A percentile compares a stretch with the other conserved stretches of the same genome.
Evolutionary conservation across 2,888 invertebrate species (phyloP).

Genomic region (Agriotes lineatus): DNA sequence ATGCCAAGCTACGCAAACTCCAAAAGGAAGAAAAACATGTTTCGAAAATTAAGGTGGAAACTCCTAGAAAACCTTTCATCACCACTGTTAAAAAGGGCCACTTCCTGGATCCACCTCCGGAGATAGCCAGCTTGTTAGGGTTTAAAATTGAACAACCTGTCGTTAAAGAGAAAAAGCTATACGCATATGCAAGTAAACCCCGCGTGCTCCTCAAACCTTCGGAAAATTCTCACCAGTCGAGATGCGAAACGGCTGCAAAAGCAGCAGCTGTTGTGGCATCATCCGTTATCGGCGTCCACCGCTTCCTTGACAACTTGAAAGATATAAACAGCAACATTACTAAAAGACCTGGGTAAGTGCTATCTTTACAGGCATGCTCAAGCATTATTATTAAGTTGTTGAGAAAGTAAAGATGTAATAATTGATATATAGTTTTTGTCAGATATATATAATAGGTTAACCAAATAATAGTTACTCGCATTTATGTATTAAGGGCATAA

Average conservation of each 20-base stretch:
- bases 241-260: slow-evolving; percentile 62
- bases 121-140: slow-evolving; percentile 75
- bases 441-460: no score
- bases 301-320: slow-evolving; percentile 41
- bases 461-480: no score
- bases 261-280: slow-evolving; percentile 60
- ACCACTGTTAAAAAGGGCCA: slow-evolving; percentile 85
- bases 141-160: slow-evolving; percentile 59
- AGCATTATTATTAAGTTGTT: no score
- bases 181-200: slow-evolving; percentile 77
- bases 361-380: no score
- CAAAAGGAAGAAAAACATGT: slow-evolving; percentile 70
- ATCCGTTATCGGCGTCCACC: slow-evolving; percentile 53
- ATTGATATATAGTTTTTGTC: no score
- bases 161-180: slow-evolving; percentile 66
- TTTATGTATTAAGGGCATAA: no score
- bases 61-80: slow-evolving; percentile 73
- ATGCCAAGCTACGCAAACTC: slow-evolving; percentile 77
- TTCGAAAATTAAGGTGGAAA: slow-evolving; percentile 49
- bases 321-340: slow-evolving; percentile 51
- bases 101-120: slow-evolving; percentile 84
- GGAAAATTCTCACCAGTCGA: slow-evolving; percentile 57
- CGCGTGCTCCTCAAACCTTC: slow-evolving; percentile 65
- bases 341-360: slow-evolving; percentile 50
- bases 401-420: no score